Evolutionary conservation across 2,797 vertebrate genomes (phyloP).

Genomic region (Lagodon rhomboides): DNA sequence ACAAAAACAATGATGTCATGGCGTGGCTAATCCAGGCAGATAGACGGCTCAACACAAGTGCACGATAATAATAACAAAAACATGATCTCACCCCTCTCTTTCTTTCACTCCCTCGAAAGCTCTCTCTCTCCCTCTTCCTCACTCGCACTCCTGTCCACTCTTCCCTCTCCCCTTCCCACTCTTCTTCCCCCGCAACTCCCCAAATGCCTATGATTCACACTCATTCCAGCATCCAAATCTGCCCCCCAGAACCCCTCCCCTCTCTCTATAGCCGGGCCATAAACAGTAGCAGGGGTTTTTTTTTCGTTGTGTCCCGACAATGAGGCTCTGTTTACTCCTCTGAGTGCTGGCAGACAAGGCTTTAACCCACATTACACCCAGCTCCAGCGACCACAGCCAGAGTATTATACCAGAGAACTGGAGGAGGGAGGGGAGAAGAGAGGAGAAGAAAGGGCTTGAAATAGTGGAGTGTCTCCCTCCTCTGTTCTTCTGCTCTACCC

Average conservation of each 20-base stretch:
- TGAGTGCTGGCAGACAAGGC: constrained; percentile 80
- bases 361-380: constrained; percentile 85
- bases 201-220: constrained; percentile 79
- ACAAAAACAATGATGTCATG: constrained; percentile 90
- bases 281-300: constrained; percentile 84
- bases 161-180: constrained; percentile 69
- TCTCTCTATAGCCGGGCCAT: constrained; percentile 77
- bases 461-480: constrained; percentile 76
- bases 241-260: constrained; percentile 44
- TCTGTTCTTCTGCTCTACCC: constrained; percentile 73
- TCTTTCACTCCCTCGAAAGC: constrained; percentile 26
- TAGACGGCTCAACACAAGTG: constrained; percentile 85
- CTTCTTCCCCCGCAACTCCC: constrained; percentile 61
- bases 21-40: constrained; percentile 84
- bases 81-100: constrained; percentile 83
- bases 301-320: constrained; percentile 81
- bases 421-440: constrained; percentile 41
- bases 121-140: constrained; percentile 57
- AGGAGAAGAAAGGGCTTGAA: constrained; percentile 73
- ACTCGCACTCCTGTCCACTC: constrained; percentile 67
- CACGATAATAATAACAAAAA: constrained; percentile 88
- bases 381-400: constrained; percentile 78
- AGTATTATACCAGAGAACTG: constrained; percentile 76
- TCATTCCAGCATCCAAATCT: constrained; percentile 66
- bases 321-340: constrained; percentile 87